Conservation (phyloP, 2,888 invertebrate species). For the Asteroscopus sphinx region DNA sequence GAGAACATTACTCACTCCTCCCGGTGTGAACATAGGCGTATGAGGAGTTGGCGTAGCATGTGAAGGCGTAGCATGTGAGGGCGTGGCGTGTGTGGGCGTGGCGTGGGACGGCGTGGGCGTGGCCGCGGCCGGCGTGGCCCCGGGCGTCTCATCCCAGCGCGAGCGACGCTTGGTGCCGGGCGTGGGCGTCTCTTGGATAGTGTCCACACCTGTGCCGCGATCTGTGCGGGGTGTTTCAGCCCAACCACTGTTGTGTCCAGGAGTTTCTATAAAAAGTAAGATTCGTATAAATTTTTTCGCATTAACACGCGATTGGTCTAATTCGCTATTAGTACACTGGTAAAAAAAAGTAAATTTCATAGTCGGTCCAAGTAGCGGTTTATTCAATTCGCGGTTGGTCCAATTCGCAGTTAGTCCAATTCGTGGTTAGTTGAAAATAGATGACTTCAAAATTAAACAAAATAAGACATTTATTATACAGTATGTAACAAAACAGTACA, state of each 20-base stretch:
- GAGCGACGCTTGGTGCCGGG: slow-evolving; percentile 98
- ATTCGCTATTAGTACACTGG: no score
- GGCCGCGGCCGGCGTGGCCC: slow-evolving; percentile 93
- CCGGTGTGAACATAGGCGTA: slow-evolving; percentile 94
- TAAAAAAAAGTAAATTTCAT: no score
- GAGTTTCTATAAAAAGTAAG: slow-evolving; percentile 92
- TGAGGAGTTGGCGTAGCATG: slow-evolving; percentile 91
- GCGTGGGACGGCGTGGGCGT: slow-evolving; percentile 93
- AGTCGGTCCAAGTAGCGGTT: no score
- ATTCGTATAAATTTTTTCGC: no score
- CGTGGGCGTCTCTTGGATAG: slow-evolving; percentile 97
- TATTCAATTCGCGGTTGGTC: no score
- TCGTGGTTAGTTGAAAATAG: no score
- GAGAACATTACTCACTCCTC: slow-evolving; percentile 88
- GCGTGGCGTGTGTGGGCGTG: slow-evolving; percentile 93
- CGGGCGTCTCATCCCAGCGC: slow-evolving; percentile 99
- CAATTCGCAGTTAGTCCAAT: no score
- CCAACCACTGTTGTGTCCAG: slow-evolving; percentile 99
- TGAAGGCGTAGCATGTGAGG: slow-evolving; percentile 93
- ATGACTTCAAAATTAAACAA: no score
- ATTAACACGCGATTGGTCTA: no score
- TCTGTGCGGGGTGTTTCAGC: slow-evolving; percentile 99
- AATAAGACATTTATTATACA: no score
- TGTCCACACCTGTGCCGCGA: slow-evolving; percentile 93
- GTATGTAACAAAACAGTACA: no score